Evolutionary conservation across 2,113 vertebrate genomes (phyloP), one percentile per base, ranked within the genome.

Genomic region (Plestiodon gilberti): DNA sequence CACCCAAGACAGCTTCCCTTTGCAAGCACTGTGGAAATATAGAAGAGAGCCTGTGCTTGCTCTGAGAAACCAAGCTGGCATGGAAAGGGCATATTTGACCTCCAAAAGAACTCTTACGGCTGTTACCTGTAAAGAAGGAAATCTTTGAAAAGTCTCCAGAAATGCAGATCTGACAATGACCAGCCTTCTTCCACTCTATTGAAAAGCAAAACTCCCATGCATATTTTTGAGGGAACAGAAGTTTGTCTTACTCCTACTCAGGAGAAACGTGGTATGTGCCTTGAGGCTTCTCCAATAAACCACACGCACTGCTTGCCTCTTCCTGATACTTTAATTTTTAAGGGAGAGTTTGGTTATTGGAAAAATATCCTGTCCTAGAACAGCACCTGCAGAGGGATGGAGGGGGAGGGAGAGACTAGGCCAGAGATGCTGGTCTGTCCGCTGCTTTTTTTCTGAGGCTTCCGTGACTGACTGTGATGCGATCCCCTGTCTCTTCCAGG

Each of bases 81-180:
- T 30, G 22, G 78, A 57, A 84, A 35, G 69, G 84, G 23, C 14
- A 10, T 93, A 92, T 88, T 75, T 85, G 75, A 10, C 65, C 85
- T 91, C 86, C 84, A 40, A 89, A 64, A 33, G 71, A 59, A 77
- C 59, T 61, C 71, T 33, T 2, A 25, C 4, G 70, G 1, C 4
- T 83, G 22, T 90, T 89, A 67, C 82, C 40, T 81, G 0, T 73
- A 35, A 30, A 71, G 88, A 82, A 73, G 20, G 61, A 23, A 85
- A 85, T 67, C 0, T 38, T 10, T 70, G 62, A 83, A 83, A 86
- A 25, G 1, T 40, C 91, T 91, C 67, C 4, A 71, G 35, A 92
- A 83, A 55, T 14, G 1, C 28, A 67, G 28, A 13, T 57, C 10
- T 9, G 1, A 15, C 6, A 22, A 83, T 81, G 35, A 81, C 87